Percentiles rank a stretch among this genome's conserved stretches.
phyloP scores from a whole-genome alignment of 2,113 vertebrate genomes.

The Labeo catla region DNA sequence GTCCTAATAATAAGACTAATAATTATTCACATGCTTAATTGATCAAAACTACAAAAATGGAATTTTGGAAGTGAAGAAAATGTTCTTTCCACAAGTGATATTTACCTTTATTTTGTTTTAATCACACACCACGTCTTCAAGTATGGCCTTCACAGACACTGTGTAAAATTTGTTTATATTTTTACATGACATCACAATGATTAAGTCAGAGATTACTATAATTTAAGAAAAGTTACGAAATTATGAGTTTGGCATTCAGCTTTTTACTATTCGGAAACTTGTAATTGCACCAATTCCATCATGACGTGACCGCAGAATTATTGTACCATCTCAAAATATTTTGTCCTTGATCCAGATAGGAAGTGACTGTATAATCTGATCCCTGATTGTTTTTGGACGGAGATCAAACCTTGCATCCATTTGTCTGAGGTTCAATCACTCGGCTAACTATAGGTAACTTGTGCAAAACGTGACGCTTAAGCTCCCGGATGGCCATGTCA shows the following conservation, averaged over 20 bases:
- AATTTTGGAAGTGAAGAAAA: too few species aligned
- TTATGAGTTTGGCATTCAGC: neutral
- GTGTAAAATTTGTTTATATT: neutral
- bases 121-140: neutral
- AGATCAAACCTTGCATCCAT: constrained; percentile 14
- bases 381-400: constrained; percentile 44
- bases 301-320: neutral
- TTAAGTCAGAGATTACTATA: neutral
- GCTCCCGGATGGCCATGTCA: constrained; percentile 30
- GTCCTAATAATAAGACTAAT: too few species aligned
- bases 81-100: neutral
- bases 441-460: neutral
- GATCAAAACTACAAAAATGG: too few species aligned
- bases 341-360: constrained; percentile 42
- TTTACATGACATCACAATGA: constrained; percentile 6
- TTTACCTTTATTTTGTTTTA: neutral
- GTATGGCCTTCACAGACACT: neutral
- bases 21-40: too few species aligned
- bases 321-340: neutral
- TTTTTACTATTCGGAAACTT: neutral
- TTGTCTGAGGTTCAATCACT: neutral
- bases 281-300: neutral
- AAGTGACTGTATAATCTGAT: constrained; percentile 38
- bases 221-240: neutral
- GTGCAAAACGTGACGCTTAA: constrained; percentile 7